Evolutionary conservation across 2,888 invertebrate species (phyloP), one percentile per base, ranked within the genome.

Genomic region (Tridacna gigas): DNA sequence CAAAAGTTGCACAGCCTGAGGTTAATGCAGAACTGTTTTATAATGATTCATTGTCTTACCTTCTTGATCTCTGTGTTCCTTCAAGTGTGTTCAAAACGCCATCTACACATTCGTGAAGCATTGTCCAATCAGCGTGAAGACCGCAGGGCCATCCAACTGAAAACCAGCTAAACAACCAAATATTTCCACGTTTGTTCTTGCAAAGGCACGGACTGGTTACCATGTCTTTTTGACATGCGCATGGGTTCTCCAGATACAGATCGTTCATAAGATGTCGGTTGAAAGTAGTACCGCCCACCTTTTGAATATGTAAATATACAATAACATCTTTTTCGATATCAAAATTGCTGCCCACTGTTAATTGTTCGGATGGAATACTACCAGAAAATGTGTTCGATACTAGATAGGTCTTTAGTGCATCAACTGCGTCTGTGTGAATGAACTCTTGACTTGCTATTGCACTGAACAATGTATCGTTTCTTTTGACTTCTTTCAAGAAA

Each of bases 81-180:
- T 88, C 88, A 18, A 82, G 56, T 18, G 77, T 37, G 56, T 88
- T 75, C 67, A 88, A n/a, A 11, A 78, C 82, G 15, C 66, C 65
- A 26, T 85, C 85, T 3, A 88, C 79, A 81, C 86, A 88, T 60
- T 86, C 88, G 28, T 86, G 88, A 15, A 88, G 63, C 80, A 82
- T 84, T 15, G 88, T 88, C 88, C 88, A 88, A 82, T 88, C 88
- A 74, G 88, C 85, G 69, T 88, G 88, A 25, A 88, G 82, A 3
- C 82, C 86, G 79, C 88, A 88, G n/a, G 88, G 88, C 88, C 88
- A 88, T 18, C 88, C 86, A 15, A 84, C 84, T 4, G 88, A 80
- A 66, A 88, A 88, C 88, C 88, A 88, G 74, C 86, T 86, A 61
- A 86, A 88, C 60, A 88, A 65, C 88, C 88, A 88, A 20, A 88